phyloP scores from a whole-genome alignment of 2,113 vertebrate genomes.

The Rhegmatorhina hoffmannsi region DNA sequence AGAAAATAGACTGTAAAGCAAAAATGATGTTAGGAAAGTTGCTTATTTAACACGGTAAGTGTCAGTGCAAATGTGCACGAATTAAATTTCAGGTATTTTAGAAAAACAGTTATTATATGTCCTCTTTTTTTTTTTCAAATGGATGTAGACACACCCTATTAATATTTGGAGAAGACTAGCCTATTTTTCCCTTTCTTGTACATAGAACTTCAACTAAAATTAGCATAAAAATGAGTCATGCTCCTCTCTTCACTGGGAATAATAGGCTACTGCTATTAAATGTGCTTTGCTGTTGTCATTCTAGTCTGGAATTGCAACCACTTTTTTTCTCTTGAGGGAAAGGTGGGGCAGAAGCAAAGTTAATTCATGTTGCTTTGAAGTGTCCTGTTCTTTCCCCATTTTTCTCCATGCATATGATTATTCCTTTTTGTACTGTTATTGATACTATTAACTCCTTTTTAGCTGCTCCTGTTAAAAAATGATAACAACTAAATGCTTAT shows the following conservation, averaged over 20 bases:
- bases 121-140: background rate
- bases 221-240: background rate
- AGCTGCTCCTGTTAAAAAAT: background rate
- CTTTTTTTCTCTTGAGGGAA: background rate
- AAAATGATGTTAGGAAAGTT: background rate
- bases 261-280: background rate
- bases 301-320: background rate
- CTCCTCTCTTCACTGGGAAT: background rate
- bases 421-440: background rate
- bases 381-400: background rate
- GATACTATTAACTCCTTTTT: background rate
- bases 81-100: background rate
- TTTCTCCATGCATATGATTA: fast-evolving
- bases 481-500: background rate
- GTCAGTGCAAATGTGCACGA: background rate
- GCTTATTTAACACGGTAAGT: background rate
- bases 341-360: background rate
- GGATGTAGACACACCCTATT: background rate
- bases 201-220: background rate
- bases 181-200: background rate
- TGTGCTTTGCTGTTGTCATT: background rate
- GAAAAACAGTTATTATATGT: background rate
- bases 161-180: background rate
- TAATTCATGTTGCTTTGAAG: slow-evolving; percentile 9
- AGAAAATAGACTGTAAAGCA: background rate